Conservation (phyloP, 2,113 vertebrate species). For the Cyphomyrus discorhynchus region DNA sequence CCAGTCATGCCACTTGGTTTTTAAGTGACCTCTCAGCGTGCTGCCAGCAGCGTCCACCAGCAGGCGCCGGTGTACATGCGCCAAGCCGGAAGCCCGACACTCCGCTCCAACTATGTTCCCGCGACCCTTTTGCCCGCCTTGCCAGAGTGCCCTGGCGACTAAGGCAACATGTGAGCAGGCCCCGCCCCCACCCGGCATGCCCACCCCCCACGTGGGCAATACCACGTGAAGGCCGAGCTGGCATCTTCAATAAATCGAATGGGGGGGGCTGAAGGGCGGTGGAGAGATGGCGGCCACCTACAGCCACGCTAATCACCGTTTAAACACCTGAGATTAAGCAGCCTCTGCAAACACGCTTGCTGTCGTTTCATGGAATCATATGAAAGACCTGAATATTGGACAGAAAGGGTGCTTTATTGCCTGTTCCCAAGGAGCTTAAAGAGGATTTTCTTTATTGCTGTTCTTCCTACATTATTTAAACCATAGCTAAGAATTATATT, state of each 20-base stretch:
- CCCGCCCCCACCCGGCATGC: background rate
- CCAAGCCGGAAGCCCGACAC: background rate
- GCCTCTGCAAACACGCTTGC: background rate
- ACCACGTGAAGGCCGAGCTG: constrained; percentile 28
- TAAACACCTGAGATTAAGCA: constrained; percentile 49
- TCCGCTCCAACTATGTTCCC: background rate
- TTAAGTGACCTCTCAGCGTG: background rate
- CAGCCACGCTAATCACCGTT: constrained; percentile 49
- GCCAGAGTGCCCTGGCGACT: background rate
- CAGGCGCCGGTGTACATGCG: background rate
- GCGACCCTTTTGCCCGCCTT: background rate
- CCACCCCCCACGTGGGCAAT: background rate
- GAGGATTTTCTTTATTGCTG: background rate
- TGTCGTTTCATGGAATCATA: background rate
- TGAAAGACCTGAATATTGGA: background rate
- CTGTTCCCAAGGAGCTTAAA: background rate
- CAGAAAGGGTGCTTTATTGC: background rate
- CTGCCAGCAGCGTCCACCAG: background rate
- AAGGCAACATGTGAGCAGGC: background rate
- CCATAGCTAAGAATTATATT: background rate
- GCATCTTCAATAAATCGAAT: constrained; percentile 51
- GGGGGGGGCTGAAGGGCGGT: constrained; percentile 25
- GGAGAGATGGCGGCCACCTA: constrained; percentile 27
- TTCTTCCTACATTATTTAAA: constrained; percentile 20
- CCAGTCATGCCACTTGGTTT: background rate